Evolutionary conservation across 2,797 vertebrate species (phyloP).

Genomic region (Pangasius macronema): DNA sequence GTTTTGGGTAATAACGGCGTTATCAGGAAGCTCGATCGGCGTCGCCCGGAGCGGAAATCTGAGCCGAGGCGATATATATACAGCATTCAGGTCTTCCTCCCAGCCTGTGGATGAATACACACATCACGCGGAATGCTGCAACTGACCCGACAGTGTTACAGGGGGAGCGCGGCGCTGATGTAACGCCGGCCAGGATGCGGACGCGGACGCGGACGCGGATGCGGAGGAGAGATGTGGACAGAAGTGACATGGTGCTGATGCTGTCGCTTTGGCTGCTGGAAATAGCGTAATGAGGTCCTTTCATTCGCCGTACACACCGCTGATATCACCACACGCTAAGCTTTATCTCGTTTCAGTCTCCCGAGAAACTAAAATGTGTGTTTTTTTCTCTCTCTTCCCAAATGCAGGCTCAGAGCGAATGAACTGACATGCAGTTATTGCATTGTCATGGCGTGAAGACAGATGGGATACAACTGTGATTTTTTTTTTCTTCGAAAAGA

Average conservation of each 20-base stretch:
- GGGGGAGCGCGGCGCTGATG: conserved; percentile 24
- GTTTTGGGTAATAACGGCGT: conserved; percentile 38
- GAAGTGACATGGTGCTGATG: conserved; percentile 17
- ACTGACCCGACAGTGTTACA: conserved; percentile 37
- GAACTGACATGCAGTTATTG: conserved; percentile 10
- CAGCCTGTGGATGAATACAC: conserved; percentile 37
- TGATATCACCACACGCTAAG: not conserved
- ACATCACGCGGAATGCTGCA: conserved; percentile 38
- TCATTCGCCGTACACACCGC: not conserved
- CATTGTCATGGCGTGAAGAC: conserved; percentile 14
- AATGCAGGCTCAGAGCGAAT: not conserved
- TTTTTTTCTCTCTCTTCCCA: not conserved
- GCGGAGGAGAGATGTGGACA: not conserved
- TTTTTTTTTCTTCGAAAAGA: not conserved
- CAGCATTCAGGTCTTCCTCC: not conserved
- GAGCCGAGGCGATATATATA: conserved; percentile 27
- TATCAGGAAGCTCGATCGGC: conserved; percentile 40
- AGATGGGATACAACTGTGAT: conserved; percentile 23
- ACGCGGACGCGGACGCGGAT: not conserved
- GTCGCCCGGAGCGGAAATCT: conserved; percentile 29
- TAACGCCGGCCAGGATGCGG: not conserved
- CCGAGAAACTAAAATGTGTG: not conserved
- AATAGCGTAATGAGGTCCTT: conserved; percentile 29
- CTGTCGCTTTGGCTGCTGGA: not conserved
- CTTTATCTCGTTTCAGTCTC: conserved; percentile 1